These are phyloP conservation scores for Amphipoea oculea DNA, from an alignment of 2,888 invertebrate genomes.

Conservation along the genomic window DNA sequence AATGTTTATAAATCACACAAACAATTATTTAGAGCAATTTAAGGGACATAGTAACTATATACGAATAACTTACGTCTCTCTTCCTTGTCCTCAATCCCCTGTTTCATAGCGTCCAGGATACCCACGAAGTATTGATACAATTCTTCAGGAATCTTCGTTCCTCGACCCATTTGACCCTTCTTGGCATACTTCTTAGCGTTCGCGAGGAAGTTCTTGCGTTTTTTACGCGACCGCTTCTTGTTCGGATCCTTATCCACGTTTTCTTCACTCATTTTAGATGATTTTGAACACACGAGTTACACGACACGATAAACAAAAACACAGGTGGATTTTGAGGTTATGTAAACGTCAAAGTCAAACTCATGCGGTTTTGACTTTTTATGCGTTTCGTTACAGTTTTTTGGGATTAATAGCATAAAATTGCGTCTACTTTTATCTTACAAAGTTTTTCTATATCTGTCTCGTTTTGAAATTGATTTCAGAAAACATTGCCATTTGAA, in stretches of 20 bases:
- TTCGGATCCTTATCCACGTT: conserved; percentile 70
- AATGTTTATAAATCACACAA: background rate
- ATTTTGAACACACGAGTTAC: conserved; percentile 2
- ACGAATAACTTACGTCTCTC: conserved; percentile 91
- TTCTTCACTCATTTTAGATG: conserved; percentile 78
- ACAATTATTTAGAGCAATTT: background rate
- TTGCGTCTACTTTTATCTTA: background rate
- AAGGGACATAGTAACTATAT: background rate
- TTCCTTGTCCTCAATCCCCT: conserved; percentile 92
- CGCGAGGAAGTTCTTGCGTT: conserved; percentile 92
- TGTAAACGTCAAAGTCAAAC: conserved; percentile 66
- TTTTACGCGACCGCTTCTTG: conserved; percentile 90
- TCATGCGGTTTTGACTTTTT: conserved; percentile 51
- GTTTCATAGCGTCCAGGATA: conserved; percentile 93
- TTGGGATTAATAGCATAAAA: background rate
- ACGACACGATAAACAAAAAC: conserved; percentile 44
- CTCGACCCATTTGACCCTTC: conserved; percentile 93
- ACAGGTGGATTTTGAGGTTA: conserved; percentile 67
- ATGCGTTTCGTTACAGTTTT: background rate
- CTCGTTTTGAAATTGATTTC: background rate
- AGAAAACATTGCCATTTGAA: background rate
- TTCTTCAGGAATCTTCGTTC: conserved; percentile 93
- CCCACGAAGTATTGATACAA: conserved; percentile 94
- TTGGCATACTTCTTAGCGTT: conserved; percentile 95
- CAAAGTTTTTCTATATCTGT: background rate